phyloP scores from a whole-genome alignment of 2,888 invertebrate genomes.

The Hesperia comma region DNA sequence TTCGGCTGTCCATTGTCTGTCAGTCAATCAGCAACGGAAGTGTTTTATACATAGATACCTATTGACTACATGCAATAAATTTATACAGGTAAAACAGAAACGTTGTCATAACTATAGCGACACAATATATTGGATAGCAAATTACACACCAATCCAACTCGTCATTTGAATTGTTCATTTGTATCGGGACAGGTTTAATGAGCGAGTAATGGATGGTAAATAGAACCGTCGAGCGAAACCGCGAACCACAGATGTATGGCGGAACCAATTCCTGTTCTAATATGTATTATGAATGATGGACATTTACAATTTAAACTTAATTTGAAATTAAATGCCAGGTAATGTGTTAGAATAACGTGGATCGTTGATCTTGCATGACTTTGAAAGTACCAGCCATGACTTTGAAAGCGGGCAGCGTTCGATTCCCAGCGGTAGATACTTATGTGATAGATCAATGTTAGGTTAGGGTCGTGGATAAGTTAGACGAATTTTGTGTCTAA shows the following conservation, averaged over 20 bases:
- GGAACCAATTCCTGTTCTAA: conserved; percentile 9
- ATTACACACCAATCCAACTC: conserved; percentile 20
- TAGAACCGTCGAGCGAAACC: conserved; percentile 16
- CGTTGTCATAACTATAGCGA: neutral
- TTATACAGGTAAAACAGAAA: neutral
- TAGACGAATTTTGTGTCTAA: no score
- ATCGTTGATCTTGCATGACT: no score
- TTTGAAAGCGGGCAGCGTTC: no score
- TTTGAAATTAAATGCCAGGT: neutral
- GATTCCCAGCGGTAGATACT: no score
- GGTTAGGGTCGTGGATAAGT: no score
- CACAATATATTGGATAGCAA: conserved; percentile 22
- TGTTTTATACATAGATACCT: no score
- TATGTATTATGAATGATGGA: neutral
- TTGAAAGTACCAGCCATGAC: no score
- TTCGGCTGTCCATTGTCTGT: no score
- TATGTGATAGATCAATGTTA: no score
- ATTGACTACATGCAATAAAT: no score
- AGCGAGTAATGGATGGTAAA: conserved; percentile 17
- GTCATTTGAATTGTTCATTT: conserved; percentile 26
- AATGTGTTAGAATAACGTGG: no score
- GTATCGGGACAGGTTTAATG: conserved; percentile 25
- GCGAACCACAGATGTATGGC: conserved; percentile 22
- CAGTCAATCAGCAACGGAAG: no score
- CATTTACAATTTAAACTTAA: neutral